Evolutionary conservation across 2,888 invertebrate genomes (phyloP), one percentile per base, ranked within the genome.

Genomic region (Cheilosia variabilis): DNA sequence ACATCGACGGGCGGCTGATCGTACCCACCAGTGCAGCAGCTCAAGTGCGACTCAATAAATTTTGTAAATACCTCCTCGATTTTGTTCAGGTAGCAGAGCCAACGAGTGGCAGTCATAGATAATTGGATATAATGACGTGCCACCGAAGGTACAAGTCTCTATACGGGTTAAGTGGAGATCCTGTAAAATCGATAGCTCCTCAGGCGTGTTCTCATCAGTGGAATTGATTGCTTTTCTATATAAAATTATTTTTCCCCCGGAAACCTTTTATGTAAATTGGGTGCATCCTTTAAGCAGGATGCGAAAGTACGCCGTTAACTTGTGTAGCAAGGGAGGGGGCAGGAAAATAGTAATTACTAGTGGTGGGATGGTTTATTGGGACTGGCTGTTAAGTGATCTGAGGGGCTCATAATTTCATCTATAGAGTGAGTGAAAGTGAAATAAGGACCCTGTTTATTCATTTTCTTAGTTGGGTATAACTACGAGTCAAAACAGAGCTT

Each of bases 151-250:
- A 15, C n/a, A 47, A 15, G 52, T 24, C 24, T 52, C 52, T 69
- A 24, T 31, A 22, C 19, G 41, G 60, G 58, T 66, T 79, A 73
- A 65, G 31, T 72, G 63, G 10, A 24, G 41, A 62, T 27, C 37
- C 68, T 65, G 57, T 65, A 72, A 62, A 72, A 82, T 77, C 82
- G 55, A 82, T 77, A 62, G 37, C 53, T 72, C 31, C 41, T 77
- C n/a, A 17, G 63, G 10, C 50, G 41, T 57, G 57, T 41, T 65
- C 57, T 53, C 73, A 80, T 73, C 72, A 60, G 27, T 27, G 34
- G 68, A 78, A 78, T 68, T 78, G 82, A 83, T 83, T 83, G 82
- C 66, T 83, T 83, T 62, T 73, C 78, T 72, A 68, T 78, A 60
- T 71, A 58, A 78, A 79, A 72, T 72, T 58, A 63, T 72, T 79